A percentile compares a stretch with the other conserved stretches of the same genome.
These are phyloP conservation scores for Guaruba guarouba DNA, from an alignment of 2,113 vertebrate genomes.

Conservation along the genomic window DNA sequence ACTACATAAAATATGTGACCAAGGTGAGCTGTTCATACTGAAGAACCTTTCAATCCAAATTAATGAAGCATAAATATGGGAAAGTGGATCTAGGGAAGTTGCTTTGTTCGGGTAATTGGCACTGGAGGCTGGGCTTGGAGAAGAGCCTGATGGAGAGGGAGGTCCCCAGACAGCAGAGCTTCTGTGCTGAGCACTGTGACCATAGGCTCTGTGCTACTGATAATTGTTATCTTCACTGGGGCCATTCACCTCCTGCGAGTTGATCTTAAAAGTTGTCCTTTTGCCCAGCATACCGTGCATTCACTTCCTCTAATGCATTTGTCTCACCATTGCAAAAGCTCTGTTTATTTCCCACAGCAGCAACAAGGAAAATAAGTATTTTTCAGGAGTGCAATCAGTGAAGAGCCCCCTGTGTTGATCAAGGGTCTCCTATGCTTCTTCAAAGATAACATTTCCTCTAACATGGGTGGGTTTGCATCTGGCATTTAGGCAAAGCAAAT, in stretches of 20 bases:
- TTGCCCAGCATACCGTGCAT: background rate
- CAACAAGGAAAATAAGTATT: background rate
- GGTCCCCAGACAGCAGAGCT: background rate
- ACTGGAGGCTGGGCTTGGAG: background rate
- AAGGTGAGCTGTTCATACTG: conserved; percentile 72
- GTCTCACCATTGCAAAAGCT: background rate
- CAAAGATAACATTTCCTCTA: background rate
- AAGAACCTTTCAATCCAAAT: background rate
- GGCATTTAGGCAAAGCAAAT: background rate
- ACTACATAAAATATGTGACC: conserved; percentile 87
- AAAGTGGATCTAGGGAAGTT: background rate
- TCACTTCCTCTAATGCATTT: background rate
- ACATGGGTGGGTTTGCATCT: background rate
- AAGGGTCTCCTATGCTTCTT: background rate
- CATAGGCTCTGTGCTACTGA: background rate
- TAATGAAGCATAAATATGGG: background rate
- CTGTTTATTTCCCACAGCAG: background rate
- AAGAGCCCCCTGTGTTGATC: background rate
- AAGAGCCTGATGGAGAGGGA: background rate
- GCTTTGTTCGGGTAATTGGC: background rate
- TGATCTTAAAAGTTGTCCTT: background rate
- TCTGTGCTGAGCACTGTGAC: background rate
- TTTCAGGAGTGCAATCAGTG: background rate
- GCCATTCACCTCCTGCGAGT: background rate
- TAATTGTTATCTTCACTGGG: background rate